These are phyloP conservation scores for Limonius californicus DNA, from an alignment of 1,140 invertebrate genomes.

Conservation along the genomic window DNA sequence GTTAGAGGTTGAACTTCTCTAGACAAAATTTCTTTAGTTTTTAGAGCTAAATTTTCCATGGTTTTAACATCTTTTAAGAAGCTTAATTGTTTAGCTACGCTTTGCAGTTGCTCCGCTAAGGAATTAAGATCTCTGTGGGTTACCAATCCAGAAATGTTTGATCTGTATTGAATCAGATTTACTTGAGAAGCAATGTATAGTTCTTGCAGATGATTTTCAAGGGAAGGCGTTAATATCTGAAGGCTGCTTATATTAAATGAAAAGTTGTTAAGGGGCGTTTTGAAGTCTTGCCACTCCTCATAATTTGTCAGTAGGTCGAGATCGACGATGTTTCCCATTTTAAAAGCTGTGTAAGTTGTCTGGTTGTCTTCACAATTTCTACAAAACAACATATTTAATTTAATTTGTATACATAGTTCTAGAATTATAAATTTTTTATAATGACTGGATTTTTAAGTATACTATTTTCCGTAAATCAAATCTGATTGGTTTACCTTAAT, in stretches of 20 bases:
- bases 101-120: constrained; percentile 69
- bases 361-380: constrained; percentile 68
- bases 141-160: constrained; percentile 59
- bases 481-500: neutral
- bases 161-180: constrained; percentile 65
- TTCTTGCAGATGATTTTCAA: constrained; percentile 58
- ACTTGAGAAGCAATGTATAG: constrained; percentile 60
- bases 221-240: constrained; percentile 54
- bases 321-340: constrained; percentile 51
- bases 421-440: too few species aligned
- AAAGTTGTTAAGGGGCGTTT: constrained; percentile 48
- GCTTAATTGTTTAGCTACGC: constrained; percentile 65
- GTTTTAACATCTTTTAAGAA: constrained; percentile 62
- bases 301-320: constrained; percentile 51
- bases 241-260: constrained; percentile 41
- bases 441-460: too few species aligned
- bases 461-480: too few species aligned
- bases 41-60: constrained; percentile 61
- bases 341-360: constrained; percentile 66
- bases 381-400: constrained; percentile 26
- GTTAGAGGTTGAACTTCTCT: constrained; percentile 65
- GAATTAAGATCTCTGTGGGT: constrained; percentile 67
- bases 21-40: constrained; percentile 59
- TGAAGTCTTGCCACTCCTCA: constrained; percentile 58
- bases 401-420: neutral